phyloP scores from a whole-genome alignment of 2,888 invertebrate genomes.

The Minunthozetes semirufus region DNA sequence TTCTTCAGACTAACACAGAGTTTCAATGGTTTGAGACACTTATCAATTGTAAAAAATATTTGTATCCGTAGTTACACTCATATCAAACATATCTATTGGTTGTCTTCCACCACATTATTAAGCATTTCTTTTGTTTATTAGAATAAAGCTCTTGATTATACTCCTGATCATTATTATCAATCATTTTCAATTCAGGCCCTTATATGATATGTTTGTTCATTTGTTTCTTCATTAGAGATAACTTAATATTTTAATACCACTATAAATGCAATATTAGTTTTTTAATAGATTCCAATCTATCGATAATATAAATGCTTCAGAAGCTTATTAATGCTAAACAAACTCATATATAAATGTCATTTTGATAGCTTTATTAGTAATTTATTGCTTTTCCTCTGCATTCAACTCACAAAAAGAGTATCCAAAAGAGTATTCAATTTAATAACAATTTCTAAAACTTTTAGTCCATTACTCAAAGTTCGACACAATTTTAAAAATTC shows the following conservation, averaged over 20 bases:
- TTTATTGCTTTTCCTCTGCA: not conserved
- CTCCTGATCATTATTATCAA: too few species aligned
- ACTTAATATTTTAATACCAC: not conserved
- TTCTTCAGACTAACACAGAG: not conserved
- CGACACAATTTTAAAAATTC: too few species aligned
- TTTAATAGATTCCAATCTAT: not conserved
- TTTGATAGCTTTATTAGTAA: not conserved
- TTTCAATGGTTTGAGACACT: not conserved
- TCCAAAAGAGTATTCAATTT: not conserved
- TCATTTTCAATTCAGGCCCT: not conserved
- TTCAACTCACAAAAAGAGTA: not conserved
- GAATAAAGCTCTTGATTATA: not conserved
- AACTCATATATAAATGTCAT: slow-evolving; percentile 3
- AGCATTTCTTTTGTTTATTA: slow-evolving; percentile 7
- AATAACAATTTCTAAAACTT: too few species aligned
- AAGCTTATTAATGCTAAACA: not conserved
- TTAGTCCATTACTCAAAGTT: too few species aligned
- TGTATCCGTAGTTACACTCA: not conserved
- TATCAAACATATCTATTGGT: slow-evolving; percentile 15
- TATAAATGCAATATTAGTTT: slow-evolving; percentile 8
- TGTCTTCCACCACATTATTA: not conserved
- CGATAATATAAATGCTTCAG: not conserved
- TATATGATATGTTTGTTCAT: slow-evolving; percentile 13
- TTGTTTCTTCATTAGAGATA: not conserved
- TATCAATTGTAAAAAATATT: not conserved